A percentile compares a stretch with the other conserved stretches of the same genome.
These are phyloP conservation scores for Harlomillsia oculata DNA, from an alignment of 1,140 invertebrate species.

Conservation along the genomic window DNA sequence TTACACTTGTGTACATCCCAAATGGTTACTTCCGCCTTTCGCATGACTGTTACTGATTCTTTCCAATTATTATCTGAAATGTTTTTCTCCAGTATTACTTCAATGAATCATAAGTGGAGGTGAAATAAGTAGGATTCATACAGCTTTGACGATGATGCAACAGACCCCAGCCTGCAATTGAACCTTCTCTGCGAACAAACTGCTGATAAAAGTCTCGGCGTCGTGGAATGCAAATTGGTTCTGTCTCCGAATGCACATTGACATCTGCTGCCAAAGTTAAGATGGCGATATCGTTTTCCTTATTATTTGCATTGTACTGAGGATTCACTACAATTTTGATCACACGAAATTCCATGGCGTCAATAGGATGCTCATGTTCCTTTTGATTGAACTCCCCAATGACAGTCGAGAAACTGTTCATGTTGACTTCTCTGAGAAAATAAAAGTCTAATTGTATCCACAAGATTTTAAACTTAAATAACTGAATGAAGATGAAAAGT, in stretches of 20 bases:
- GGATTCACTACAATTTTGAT: conserved; percentile 5
- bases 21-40: conserved; percentile 12
- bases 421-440: neutral
- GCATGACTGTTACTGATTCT: neutral
- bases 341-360: neutral
- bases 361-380: neutral
- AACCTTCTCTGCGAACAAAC: too few relatives aligned
- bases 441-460: too few relatives aligned
- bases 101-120: too few relatives aligned
- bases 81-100: too few relatives aligned
- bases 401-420: neutral
- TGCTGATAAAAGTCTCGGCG: too few relatives aligned
- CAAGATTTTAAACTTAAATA: too few relatives aligned
- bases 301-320: conserved; percentile 1
- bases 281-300: conserved; percentile 18
- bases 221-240: conserved; percentile 13
- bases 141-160: too few relatives aligned
- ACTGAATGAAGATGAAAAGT: too few relatives aligned
- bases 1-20: conserved; percentile 11
- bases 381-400: conserved; percentile 13
- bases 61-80: conserved; percentile 9
- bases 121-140: too few relatives aligned
- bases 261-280: conserved; percentile 1
- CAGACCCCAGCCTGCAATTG: too few relatives aligned
- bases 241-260: neutral